Evolutionary conservation across 2,888 invertebrate genomes (phyloP).

Genomic region (Ophraella communa): DNA sequence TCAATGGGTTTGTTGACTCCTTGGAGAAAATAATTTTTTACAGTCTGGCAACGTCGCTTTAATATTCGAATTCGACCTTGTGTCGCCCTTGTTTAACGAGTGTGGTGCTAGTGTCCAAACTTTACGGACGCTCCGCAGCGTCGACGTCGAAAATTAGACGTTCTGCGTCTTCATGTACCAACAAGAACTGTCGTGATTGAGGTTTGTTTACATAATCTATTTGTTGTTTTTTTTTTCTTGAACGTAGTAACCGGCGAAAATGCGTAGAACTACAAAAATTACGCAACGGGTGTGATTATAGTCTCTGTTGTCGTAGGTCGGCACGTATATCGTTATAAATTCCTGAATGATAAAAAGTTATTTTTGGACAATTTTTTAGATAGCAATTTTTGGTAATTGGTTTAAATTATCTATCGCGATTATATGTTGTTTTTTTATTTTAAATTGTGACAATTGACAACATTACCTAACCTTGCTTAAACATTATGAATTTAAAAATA

Average conservation of each 20-base stretch:
- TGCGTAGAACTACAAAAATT: background rate
- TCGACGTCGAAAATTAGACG: slow-evolving; percentile 21
- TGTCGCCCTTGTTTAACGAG: slow-evolving; percentile 55
- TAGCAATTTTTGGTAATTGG: background rate
- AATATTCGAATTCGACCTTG: slow-evolving; percentile 53
- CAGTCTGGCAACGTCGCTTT: slow-evolving; percentile 55
- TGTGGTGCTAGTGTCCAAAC: slow-evolving; percentile 51
- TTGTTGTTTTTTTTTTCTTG: background rate
- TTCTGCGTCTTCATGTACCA: slow-evolving; percentile 13
- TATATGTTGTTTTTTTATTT: too few relatives aligned
- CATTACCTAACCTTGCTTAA: background rate
- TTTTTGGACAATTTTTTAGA: background rate
- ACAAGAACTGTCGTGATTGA: slow-evolving; percentile 6
- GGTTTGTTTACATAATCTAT: slow-evolving; percentile 12
- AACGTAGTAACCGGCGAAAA: background rate
- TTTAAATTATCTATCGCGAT: background rate
- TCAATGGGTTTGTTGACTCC: slow-evolving; percentile 14
- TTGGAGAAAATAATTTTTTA: background rate
- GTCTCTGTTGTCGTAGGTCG: slow-evolving; percentile 5
- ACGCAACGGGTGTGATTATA: background rate
- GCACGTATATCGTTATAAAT: background rate
- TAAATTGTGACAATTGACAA: background rate
- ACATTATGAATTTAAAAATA: background rate
- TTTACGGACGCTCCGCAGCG: slow-evolving; percentile 46
- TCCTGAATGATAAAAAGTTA: background rate